phyloP scores from a whole-genome alignment of 1,140 invertebrate species.

The Mylabris phalerata region DNA sequence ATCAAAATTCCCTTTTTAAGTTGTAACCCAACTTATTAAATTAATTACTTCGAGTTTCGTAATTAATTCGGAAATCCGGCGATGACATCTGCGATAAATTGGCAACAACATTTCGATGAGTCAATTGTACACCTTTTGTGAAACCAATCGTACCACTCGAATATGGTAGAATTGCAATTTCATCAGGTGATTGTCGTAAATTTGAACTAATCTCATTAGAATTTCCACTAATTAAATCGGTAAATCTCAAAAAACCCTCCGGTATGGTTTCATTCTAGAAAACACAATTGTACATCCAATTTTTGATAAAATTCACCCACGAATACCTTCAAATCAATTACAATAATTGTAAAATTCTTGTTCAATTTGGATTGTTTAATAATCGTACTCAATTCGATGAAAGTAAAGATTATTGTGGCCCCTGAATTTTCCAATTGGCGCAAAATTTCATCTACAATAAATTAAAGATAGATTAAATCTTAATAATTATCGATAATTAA shows the following conservation, averaged over 20 bases:
- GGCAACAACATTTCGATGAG: conserved; percentile 54
- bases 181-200: conserved; percentile 28
- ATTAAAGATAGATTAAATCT: neutral
- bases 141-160: conserved; percentile 81
- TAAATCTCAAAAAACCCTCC: neutral
- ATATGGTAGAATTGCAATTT: conserved; percentile 52
- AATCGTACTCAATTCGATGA: neutral
- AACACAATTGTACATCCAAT: too few relatives aligned
- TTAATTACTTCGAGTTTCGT: conserved; percentile 17
- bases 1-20: neutral
- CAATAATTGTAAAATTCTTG: neutral
- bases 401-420: conserved; percentile 1
- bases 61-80: conserved; percentile 15
- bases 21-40: neutral
- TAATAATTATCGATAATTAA: neutral
- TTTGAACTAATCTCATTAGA: neutral
- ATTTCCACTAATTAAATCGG: neutral
- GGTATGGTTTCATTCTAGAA: neutral
- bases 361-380: neutral
- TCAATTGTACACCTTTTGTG: conserved; percentile 79
- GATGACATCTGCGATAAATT: conserved; percentile 44
- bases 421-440: conserved; percentile 3
- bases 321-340: neutral
- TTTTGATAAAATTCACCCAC: too few relatives aligned
- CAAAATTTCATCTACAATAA: conserved; percentile 9